Evolutionary conservation across 2,797 vertebrate genomes (phyloP).

Genomic region (Nannoperca australis): DNA sequence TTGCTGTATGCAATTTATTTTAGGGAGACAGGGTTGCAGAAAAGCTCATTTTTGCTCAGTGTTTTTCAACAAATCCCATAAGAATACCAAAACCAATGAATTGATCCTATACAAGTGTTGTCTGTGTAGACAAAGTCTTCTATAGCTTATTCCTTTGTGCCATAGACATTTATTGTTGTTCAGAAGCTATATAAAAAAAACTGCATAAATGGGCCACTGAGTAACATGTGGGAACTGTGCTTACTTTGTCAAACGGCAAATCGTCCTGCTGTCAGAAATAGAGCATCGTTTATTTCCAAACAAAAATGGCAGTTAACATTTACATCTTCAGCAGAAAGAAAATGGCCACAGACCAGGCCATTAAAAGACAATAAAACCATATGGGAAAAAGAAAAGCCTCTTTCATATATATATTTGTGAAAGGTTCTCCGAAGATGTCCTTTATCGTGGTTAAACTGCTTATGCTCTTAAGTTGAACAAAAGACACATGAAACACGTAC

Average conservation of each 20-base stretch:
- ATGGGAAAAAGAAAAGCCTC: background rate
- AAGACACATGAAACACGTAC: no score
- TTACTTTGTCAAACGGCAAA: background rate
- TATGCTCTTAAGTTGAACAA: no score
- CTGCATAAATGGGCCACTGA: background rate
- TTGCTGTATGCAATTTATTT: background rate
- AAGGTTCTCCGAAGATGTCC: background rate
- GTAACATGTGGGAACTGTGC: background rate
- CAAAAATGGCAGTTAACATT: background rate
- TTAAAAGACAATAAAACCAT: background rate
- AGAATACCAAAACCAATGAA: background rate
- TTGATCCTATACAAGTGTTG: background rate
- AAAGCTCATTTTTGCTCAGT: background rate
- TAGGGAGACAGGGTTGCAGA: background rate
- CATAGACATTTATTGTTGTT: background rate
- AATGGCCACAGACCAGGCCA: background rate
- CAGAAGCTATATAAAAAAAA: background rate
- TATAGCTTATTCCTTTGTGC: background rate
- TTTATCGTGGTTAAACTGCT: no score
- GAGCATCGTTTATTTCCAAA: background rate
- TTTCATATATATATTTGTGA: background rate
- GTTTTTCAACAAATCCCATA: background rate
- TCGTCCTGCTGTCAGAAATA: background rate
- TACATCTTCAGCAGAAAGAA: background rate
- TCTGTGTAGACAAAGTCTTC: background rate